A percentile compares a stretch with the other conserved stretches of the same genome.
Conservation (phyloP, 2,113 vertebrate species). For the Corvus cornix region DNA sequence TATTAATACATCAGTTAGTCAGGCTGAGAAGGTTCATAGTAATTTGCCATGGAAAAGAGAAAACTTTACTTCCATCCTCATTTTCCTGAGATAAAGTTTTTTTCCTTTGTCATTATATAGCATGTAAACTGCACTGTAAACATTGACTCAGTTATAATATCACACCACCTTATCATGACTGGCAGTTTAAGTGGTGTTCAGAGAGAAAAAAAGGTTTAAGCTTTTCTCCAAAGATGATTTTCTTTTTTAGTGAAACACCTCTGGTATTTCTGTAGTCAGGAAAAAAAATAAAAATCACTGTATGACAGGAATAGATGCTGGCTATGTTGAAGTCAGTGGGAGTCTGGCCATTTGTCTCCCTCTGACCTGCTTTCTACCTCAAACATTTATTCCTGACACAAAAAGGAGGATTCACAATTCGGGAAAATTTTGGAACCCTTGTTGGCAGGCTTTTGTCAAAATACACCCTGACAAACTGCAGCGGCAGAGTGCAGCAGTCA, state of each 20-base stretch:
- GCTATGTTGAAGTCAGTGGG: neutral
- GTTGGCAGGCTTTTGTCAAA: slow-evolving; percentile 6
- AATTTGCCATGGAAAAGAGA: neutral
- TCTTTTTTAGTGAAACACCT: neutral
- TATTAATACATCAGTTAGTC: neutral
- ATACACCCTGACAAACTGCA: neutral
- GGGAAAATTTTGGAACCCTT: neutral
- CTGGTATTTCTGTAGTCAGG: neutral
- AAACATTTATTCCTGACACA: slow-evolving; percentile 29
- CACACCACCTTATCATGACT: neutral
- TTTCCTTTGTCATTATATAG: neutral
- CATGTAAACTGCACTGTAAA: neutral
- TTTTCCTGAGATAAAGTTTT: neutral
- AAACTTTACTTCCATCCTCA: neutral
- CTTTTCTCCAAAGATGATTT: neutral
- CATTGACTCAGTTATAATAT: neutral
- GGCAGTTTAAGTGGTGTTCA: neutral
- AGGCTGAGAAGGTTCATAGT: neutral
- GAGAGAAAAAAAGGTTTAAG: neutral
- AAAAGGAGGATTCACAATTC: slow-evolving; percentile 45
- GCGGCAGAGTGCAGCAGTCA: neutral
- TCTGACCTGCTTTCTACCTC: neutral
- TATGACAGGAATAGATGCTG: slow-evolving; percentile 3
- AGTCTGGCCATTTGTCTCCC: neutral
- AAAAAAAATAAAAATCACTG: neutral